These are phyloP conservation scores for Brevimyrus niger DNA, from an alignment of 2,113 vertebrate species.

Conservation along the genomic window DNA sequence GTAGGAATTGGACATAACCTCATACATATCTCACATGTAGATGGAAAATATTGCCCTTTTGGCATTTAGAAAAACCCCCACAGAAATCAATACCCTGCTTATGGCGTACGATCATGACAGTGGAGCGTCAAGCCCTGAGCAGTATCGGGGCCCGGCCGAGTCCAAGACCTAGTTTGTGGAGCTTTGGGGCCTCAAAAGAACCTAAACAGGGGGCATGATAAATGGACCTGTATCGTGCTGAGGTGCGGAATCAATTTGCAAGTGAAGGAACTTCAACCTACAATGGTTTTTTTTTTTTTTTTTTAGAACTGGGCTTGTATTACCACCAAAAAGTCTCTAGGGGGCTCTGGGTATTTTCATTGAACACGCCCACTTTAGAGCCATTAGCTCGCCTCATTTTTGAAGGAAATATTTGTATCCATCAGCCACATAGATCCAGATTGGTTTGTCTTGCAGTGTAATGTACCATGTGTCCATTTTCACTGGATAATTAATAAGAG, in stretches of 20 bases:
- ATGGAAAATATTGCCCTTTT: neutral
- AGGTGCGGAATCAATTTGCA: slow-evolving; percentile 5
- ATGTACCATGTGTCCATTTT: neutral
- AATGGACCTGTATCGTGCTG: neutral
- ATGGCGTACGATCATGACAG: neutral
- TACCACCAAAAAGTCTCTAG: neutral
- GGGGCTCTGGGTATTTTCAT: neutral
- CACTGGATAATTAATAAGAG: neutral
- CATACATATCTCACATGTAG: neutral
- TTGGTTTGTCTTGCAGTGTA: neutral
- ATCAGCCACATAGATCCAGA: neutral
- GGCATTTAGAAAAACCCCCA: neutral
- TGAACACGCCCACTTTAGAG: neutral
- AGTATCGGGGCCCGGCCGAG: neutral
- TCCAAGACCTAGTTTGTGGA: neutral
- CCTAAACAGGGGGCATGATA: neutral
- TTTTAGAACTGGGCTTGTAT: neutral
- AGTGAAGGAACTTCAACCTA: neutral
- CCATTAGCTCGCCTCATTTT: neutral
- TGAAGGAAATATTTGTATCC: neutral
- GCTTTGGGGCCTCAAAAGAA: neutral
- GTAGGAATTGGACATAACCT: neutral
- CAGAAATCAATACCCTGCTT: slow-evolving; percentile 5
- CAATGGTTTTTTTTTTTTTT: neutral
- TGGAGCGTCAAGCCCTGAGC: neutral